Percentiles rank a stretch among this genome's conserved stretches.
Conservation (phyloP, 30 jellyfish, hydroid and myxozoan species). For the Aurelia sp. region DNA sequence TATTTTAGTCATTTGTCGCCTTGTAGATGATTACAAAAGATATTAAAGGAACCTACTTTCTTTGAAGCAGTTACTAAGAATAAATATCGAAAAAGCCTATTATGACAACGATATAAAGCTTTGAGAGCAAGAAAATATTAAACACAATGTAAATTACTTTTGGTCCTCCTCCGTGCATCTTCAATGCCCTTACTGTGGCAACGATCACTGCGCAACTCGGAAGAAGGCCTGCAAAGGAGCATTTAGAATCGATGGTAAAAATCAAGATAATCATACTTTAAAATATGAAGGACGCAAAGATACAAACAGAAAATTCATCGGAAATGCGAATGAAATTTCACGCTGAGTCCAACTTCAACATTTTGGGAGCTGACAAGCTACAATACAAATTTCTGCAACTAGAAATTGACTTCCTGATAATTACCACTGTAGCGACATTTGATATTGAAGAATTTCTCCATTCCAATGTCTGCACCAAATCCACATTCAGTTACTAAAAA, state of each 20-base stretch:
- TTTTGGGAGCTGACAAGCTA: too few relatives aligned
- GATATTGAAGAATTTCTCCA: constrained; percentile 95
- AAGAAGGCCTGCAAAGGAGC: constrained; percentile 46
- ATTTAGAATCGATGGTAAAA: background rate
- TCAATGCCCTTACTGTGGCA: constrained; percentile 92
- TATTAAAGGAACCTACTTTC: too few relatives aligned
- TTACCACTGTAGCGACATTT: constrained; percentile 95
- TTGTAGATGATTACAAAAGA: too few relatives aligned
- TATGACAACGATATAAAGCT: too few relatives aligned
- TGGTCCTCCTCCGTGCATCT: constrained; percentile 98
- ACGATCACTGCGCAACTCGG: constrained; percentile 91
- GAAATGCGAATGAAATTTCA: too few relatives aligned
- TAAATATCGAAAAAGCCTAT: too few relatives aligned
- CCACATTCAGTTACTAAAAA: constrained; percentile 95
- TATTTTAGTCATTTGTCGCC: too few relatives aligned
- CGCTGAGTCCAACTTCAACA: too few relatives aligned
- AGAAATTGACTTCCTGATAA: background rate
- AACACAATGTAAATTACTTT: constrained; percentile 18
- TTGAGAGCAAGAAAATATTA: too few relatives aligned
- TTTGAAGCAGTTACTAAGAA: too few relatives aligned
- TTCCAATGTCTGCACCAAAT: constrained; percentile 98
- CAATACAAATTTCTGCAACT: background rate
- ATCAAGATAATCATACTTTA: background rate
- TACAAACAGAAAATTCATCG: too few relatives aligned
- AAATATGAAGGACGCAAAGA: too few relatives aligned